A percentile compares a stretch with the other conserved stretches of the same genome.
Conservation (phyloP, 2,888 invertebrate species). For the Drymonia ruficornis region DNA sequence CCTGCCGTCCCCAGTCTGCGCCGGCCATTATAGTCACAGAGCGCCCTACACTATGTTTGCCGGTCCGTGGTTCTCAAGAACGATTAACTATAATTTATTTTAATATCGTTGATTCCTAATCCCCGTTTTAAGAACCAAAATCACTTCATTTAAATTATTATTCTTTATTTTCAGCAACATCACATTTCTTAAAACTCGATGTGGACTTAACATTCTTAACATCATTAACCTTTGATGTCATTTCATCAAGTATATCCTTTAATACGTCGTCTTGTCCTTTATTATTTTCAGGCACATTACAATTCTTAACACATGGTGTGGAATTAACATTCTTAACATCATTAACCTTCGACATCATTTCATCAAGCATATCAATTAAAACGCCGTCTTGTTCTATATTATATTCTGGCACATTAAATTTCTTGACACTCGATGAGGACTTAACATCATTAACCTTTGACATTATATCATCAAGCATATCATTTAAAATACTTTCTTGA, state of each 20-base stretch:
- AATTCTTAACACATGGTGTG: constrained; percentile 3
- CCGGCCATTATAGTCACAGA: no score
- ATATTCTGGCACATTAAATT: background rate
- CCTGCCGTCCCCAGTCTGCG: no score
- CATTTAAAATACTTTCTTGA: constrained; percentile 18
- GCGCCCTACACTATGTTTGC: no score
- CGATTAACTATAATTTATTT: no score
- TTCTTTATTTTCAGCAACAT: background rate
- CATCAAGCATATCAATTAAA: no score
- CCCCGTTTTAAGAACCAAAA: no score
- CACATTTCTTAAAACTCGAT: background rate
- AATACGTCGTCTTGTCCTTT: no score
- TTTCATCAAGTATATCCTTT: no score
- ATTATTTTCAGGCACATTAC: background rate
- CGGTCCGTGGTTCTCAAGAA: no score
- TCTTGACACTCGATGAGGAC: constrained; percentile 6
- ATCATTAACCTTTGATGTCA: constrained; percentile 21
- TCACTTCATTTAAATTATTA: background rate
- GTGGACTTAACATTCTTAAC: constrained; percentile 15
- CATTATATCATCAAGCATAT: constrained; percentile 20
- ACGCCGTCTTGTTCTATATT: no score
- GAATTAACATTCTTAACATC: constrained; percentile 17
- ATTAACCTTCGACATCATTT: constrained; percentile 20
- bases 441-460: constrained; percentile 22
- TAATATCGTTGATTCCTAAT: no score